Base-by-base conservation (phyloP, 35 echinoderm and acorn worm species). In the Holothuria glaberrima region DNA sequence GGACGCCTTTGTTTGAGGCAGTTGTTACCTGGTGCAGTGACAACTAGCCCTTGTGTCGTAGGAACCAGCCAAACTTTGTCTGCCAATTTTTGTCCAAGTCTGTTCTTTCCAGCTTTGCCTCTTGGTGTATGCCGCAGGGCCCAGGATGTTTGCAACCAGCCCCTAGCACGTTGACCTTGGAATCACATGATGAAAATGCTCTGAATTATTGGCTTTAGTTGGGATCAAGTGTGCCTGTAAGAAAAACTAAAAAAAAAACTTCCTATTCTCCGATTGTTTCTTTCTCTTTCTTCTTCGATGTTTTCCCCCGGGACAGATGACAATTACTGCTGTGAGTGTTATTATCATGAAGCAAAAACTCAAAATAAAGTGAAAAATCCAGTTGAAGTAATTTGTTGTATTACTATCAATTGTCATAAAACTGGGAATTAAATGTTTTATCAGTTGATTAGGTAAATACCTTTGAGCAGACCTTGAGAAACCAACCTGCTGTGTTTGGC, bases 171-270 rank as follows among this genome's bases (percentile, higher is more conserved):
- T 54, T 54, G 50, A 54, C 50, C 50, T 54, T 17, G 9, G 16
- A 54, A 48, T 48, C 44, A 35, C 29, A 78, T 30, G 25, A 48
- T 75, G 16, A 54, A 54, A 78, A 78, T 78, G 74, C 41, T 50
- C 36, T 48, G 41, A 78, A 78, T 22, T 48, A 48, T 78, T 48
- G 44, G 74, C 74, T 78, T 78, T 48, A 78, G 74, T 78, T 48
- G 74, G 74, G 41, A 78, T 78, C 74, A 78, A 78, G 74, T 78
- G 74, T 78, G 74, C 74, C 74, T 78, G 74, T 48, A 78, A 78
- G 24, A 78, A 78, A 78, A 78, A 50, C 22, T 17, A 78, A 78
- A 78, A 78, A 54, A 78, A 78, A 28, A 26, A 26, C 3, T 5
- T 22, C 41, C 33, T 38, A 14, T 22, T 78, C 74, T 56, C 38